Evolutionary conservation across 2,113 vertebrate genomes (phyloP), one percentile per base, ranked within the genome.

Genomic region (Saguinus imperator): DNA sequence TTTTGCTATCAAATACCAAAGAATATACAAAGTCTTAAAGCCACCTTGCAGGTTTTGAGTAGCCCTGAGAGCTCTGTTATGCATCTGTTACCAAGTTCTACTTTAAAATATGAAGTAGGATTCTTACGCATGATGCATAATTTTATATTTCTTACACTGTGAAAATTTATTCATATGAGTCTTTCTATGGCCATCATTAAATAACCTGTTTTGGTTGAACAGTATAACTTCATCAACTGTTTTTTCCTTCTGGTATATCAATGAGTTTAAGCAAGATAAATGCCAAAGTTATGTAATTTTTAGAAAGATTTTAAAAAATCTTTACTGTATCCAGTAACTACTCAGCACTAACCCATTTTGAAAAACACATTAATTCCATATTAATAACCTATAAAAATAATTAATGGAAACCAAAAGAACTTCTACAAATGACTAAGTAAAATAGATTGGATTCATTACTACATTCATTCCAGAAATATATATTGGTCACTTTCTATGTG

Each of bases 241-340:
- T 93, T n/a, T 1, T 21, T 3, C 8, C 4, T 17, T 1, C 16
- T 70, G 20, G 2, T 55, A 76, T 61, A 90, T 83, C 55, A 94
- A 64, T 94, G 81, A 92, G 2, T n/a, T 61, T 13, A 40, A 73
- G 40, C 52, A 92, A 94, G 0, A 0, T 89, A 16, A 61, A 96
- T 89, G 3, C 0, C 66, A 97, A 96, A 80, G 25, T 64, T 32
- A 55, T 43, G 10, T 55, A 66, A 84, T 66, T 68, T 52, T n/a
- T 58, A 37, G 20, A 45, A 79, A 90, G 4, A 70, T 84, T 95
- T 50, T 87, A 8, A 70, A 91, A 89, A 94, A 64, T 52, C 29
- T 21, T 35, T 85, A 23, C 7, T 55, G 1, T 52, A 91, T 7
- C 25, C 1, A n/a, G 77, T 35, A 43, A 68, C 45, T 64, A 27